Base-by-base conservation (phyloP, 2,888 invertebrate species). In the Tetropium fuscum region DNA sequence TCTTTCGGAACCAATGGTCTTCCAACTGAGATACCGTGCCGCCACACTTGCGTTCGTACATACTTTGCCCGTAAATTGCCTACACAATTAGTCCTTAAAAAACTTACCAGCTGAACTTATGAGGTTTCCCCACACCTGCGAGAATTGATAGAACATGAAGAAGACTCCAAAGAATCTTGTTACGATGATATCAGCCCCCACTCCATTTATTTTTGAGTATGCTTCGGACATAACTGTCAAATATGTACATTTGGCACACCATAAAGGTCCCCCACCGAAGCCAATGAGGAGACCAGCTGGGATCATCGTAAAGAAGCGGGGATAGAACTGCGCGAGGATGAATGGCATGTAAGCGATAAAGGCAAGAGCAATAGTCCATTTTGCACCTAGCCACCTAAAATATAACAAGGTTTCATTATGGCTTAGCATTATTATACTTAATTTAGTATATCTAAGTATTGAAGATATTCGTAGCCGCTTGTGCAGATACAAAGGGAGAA, bases 201-300 rank as follows among this genome's bases (percentile, higher is more conserved):
- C 85, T 8, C 89, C 89, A 0, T 90, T 88, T 44, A 93, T 81
- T 70, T 87, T 87, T 0, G 94, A 85, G 75, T 95, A 93, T 0
- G 93, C 90, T 74, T 93, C 92, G 0, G 90, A 87, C 3, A 88
- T 91, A 70, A 94, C 90, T 2, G 95, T 95, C 2, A 98, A 84
- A 75, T 96, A 97, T 0, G 95, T 94, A 79, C 97, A 97, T 81
- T 97, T 97, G 11, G 97, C 95, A 69, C 96, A 95, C 97, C 97
- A 97, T 13, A 97, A 83, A 0, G 97, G 96, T 0, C 96, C 96
- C 0, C 94, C 97, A 0, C 95, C 95, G 8, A 96, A 84, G 1
- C 95, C 95, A 0, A 95, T 90, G 69, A 92, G 87, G 74, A 94
- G 82, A 0, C 94, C 93, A 0, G 94, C 91, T 0, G 94, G 94